Evolutionary conservation across 1,140 invertebrate genomes (phyloP).

Genomic region (Lanistes nyassanus): DNA sequence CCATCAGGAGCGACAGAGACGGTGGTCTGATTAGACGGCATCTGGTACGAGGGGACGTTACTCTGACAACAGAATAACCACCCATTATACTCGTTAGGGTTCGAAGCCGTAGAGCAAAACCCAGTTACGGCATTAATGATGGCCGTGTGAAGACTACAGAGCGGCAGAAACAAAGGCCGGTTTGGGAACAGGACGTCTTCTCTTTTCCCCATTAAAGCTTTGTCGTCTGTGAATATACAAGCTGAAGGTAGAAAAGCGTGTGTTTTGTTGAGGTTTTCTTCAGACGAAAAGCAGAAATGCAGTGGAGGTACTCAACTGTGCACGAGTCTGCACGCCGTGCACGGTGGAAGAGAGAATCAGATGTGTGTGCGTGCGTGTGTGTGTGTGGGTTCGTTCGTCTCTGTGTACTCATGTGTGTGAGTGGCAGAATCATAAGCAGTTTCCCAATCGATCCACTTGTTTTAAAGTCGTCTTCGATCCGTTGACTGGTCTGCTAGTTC

Average conservation of each 20-base stretch:
- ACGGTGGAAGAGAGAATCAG: neutral
- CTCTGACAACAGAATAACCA: neutral
- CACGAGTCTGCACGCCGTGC: neutral
- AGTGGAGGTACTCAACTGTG: neutral
- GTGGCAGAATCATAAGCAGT: too few relatives aligned
- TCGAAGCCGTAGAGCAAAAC: neutral
- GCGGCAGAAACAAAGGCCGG: too few relatives aligned
- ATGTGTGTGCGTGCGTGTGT: conserved; percentile 19
- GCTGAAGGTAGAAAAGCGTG: neutral
- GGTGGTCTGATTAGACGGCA: neutral
- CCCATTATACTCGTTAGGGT: neutral
- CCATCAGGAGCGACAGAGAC: neutral
- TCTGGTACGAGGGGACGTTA: neutral
- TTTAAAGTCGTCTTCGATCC: neutral
- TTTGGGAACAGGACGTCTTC: too few relatives aligned
- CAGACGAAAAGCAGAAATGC: neutral
- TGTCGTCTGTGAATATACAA: neutral
- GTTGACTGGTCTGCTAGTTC: neutral
- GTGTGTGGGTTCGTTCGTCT: conserved; percentile 13
- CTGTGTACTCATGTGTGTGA: neutral
- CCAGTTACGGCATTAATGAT: too few relatives aligned
- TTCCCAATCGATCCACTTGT: too few relatives aligned
- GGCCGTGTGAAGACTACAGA: too few relatives aligned
- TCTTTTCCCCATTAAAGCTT: neutral
- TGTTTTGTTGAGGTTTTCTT: neutral